Base-by-base conservation (phyloP, 2,888 invertebrate genomes). In the Eubasilissa splendida region DNA sequence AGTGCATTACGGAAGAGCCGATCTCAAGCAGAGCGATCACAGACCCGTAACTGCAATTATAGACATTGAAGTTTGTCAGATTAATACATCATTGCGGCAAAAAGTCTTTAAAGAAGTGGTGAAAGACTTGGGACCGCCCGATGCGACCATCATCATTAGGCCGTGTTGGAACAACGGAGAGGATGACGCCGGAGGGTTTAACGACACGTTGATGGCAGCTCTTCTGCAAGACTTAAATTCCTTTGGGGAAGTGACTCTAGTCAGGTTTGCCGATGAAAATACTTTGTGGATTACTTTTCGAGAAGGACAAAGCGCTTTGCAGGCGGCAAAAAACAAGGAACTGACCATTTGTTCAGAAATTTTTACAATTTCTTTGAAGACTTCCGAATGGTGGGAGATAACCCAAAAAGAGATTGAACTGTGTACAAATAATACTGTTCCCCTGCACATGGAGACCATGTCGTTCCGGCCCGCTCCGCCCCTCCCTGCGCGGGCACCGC, bases 21-120 rank as follows among this genome's bases (percentile, higher is more conserved):
- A 99, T 88, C 89, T 99, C 80, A 99, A 98, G 87, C 98, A 98
- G 87, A 98, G 98, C 86, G 99, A 99, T 88, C 99, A 99, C 89
- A 93, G 99, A 81, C 99, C 99, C 2, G 99, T 99, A 0, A 94
- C 97, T 85, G 97, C 96, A 0, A 93, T 97, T 80, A 92, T 99
- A 85, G 97, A 98, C 88, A 91, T 97, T 11, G 97, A 98, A 87
- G 94, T 96, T 4, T 91, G 95, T 84, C 93, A 93, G 86, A 95
- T 98, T 0, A 94, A 97, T 86, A 92, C 93, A 71, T 92, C 93
- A 14, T 93, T 93, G 85, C 93, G 97, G 79, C 93, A 95, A 86
- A 90, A 92, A 85, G 95, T 97, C 2, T 96, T 99, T 86, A 93
- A 95, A 86, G 94, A 95, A 87, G 96, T 97, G 0, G 95, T 97